Evolutionary conservation across 2,113 vertebrate genomes (phyloP).

Genomic region (Orcinus orca): DNA sequence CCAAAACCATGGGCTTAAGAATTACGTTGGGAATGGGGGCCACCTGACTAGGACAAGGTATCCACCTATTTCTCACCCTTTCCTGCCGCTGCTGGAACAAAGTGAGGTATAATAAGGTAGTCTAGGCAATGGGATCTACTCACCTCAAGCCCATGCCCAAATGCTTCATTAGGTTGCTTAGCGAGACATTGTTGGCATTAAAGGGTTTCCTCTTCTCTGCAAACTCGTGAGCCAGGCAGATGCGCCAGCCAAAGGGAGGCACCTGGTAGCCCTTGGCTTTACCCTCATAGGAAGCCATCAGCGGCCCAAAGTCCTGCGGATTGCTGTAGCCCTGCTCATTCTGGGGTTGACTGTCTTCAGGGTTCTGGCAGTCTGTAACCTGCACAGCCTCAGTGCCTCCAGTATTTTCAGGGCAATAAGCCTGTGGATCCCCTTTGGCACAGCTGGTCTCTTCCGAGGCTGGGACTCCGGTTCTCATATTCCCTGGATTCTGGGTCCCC

Average conservation of each 20-base stretch:
- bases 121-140: slow-evolving; percentile 55
- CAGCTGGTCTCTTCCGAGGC: slow-evolving; percentile 55
- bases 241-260: slow-evolving; percentile 90
- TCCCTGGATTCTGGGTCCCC: slow-evolving; percentile 32
- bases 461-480: slow-evolving; percentile 66
- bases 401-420: neutral
- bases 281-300: slow-evolving; percentile 89
- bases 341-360: neutral
- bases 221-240: slow-evolving; percentile 94
- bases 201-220: slow-evolving; percentile 93
- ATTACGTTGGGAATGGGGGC: neutral
- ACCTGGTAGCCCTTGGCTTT: slow-evolving; percentile 85
- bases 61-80: neutral
- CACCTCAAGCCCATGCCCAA: slow-evolving; percentile 91
- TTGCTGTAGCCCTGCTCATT: slow-evolving; percentile 47
- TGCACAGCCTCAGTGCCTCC: neutral
- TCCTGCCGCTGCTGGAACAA: neutral
- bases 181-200: slow-evolving; percentile 87
- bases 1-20: neutral
- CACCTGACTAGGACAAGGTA: neutral
- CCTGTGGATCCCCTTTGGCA: slow-evolving; percentile 9
- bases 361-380: neutral
- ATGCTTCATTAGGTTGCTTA: slow-evolving; percentile 87
- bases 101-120: neutral
- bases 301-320: slow-evolving; percentile 79